Percentiles rank a stretch among this genome's conserved stretches.
Conservation (phyloP, 2,113 vertebrate genomes). For the Polypterus bichir region DNA sequence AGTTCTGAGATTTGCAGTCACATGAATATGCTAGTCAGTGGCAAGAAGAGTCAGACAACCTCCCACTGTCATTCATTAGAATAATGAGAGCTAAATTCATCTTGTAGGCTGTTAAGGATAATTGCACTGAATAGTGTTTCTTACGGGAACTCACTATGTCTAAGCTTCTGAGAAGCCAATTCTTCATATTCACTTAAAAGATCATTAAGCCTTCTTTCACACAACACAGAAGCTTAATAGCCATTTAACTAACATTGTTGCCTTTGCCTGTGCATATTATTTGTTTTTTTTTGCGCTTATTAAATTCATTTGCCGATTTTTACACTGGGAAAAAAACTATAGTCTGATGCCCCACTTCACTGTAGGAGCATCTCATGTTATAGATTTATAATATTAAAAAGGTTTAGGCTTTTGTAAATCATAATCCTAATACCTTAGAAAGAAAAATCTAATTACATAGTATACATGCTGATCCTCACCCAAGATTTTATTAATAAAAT, state of each 20-base stretch:
- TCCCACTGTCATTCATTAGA: background rate
- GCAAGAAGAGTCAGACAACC: background rate
- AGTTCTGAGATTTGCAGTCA: no score
- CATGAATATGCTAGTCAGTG: background rate
- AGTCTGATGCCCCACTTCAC: no score
- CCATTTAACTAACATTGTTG: background rate
- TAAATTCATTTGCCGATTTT: background rate
- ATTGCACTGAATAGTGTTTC: background rate
- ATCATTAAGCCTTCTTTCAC: background rate
- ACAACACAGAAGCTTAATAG: background rate
- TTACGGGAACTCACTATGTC: background rate
- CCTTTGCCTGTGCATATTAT: background rate
- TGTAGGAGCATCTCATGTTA: no score
- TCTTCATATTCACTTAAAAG: constrained; percentile 6
- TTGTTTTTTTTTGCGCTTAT: background rate
- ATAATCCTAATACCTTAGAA: no score
- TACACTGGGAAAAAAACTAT: background rate
- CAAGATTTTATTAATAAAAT: no score
- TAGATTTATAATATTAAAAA: no score
- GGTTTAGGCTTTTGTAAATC: no score
- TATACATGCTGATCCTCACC: no score
- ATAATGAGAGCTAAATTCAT: background rate
- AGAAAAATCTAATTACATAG: no score
- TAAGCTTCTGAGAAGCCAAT: constrained; percentile 4
- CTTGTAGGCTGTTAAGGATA: background rate